Evolutionary conservation across 2,113 vertebrate species (phyloP).

Genomic region (Trichechus manatus): DNA sequence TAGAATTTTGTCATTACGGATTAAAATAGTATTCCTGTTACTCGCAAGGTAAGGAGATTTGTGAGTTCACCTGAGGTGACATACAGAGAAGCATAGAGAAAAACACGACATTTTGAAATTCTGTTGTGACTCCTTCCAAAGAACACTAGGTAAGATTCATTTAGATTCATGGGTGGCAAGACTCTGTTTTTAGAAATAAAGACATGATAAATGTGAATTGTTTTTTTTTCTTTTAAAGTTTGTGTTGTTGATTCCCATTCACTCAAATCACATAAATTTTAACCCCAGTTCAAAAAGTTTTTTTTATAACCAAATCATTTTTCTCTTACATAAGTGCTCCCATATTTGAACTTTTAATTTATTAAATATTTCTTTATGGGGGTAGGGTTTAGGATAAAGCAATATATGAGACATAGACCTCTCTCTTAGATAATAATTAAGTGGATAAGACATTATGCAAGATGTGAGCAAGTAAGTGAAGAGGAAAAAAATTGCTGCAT

Average conservation of each 20-base stretch:
- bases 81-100: background rate
- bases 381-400: background rate
- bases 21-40: background rate
- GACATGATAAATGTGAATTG: background rate
- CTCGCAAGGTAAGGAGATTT: background rate
- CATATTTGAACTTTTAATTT: background rate
- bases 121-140: background rate
- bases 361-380: background rate
- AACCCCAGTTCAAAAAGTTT: background rate
- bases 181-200: background rate
- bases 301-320: background rate
- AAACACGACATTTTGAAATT: background rate
- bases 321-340: background rate
- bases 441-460: background rate
- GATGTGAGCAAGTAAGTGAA: background rate
- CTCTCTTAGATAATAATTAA: background rate
- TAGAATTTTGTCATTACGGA: background rate
- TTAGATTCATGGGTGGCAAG: background rate
- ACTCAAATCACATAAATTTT: background rate
- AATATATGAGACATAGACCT: background rate
- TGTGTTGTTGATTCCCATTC: background rate
- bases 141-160: background rate
- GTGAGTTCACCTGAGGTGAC: background rate
- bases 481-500: background rate
- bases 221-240: background rate